phyloP scores from a whole-genome alignment of 1,140 invertebrate genomes.

The Bombus sylvicola region DNA sequence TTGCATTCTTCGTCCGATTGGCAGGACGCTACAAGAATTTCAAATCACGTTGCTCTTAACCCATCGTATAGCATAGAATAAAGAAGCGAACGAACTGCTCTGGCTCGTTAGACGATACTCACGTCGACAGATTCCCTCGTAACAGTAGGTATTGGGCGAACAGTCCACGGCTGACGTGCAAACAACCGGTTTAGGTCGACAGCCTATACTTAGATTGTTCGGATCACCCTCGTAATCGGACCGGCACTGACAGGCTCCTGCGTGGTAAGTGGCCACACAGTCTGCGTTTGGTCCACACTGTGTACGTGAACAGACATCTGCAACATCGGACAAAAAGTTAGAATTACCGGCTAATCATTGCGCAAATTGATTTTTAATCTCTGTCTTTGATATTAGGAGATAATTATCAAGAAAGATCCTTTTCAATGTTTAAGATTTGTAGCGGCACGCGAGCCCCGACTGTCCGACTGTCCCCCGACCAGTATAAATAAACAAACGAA shows the following conservation, averaged over 20 bases:
- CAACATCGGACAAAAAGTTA: slow-evolving; percentile 56
- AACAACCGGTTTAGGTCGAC: slow-evolving; percentile 88
- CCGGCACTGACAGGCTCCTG: slow-evolving; percentile 90
- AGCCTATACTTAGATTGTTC: slow-evolving; percentile 87
- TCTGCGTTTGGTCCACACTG: slow-evolving; percentile 93
- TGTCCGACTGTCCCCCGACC: too few relatives aligned
- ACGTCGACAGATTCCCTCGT: slow-evolving; percentile 91
- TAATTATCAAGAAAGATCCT: background rate
- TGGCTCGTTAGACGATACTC: slow-evolving; percentile 73
- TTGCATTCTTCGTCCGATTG: slow-evolving; percentile 91
- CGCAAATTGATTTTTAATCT: background rate
- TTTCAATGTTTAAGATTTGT: background rate
- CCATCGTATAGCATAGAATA: background rate
- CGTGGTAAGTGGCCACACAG: slow-evolving; percentile 89
- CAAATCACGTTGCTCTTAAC: background rate
- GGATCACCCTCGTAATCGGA: slow-evolving; percentile 90
- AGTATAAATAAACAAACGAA: too few relatives aligned
- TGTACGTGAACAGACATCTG: slow-evolving; percentile 89
- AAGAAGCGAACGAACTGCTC: too few relatives aligned
- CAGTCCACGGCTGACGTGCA: slow-evolving; percentile 90
- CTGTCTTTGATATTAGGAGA: background rate
- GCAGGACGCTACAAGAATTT: slow-evolving; percentile 87
- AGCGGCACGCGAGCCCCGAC: too few relatives aligned
- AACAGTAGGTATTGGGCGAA: slow-evolving; percentile 90
- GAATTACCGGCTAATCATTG: background rate